These are phyloP conservation scores for Pangasianodon gigas DNA, from an alignment of 2,113 vertebrate genomes.

Conservation along the genomic window DNA sequence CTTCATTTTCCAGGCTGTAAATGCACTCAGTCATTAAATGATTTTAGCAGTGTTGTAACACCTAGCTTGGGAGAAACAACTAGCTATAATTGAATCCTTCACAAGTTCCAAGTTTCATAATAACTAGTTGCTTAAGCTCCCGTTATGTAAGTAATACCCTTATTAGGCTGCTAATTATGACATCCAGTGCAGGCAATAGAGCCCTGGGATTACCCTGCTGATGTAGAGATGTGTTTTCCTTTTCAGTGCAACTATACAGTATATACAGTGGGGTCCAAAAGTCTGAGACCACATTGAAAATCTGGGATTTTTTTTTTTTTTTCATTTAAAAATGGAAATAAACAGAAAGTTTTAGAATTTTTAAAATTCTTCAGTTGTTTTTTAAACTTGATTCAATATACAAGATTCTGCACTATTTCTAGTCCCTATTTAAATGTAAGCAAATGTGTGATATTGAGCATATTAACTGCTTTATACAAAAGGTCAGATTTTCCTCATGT, in stretches of 20 bases:
- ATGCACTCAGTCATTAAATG: slow-evolving; percentile 45
- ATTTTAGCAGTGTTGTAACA: slow-evolving; percentile 18
- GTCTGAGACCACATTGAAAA: neutral
- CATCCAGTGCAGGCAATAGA: slow-evolving; percentile 36
- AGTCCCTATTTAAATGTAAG: neutral
- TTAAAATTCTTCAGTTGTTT: no score
- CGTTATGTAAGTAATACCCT: slow-evolving; percentile 44
- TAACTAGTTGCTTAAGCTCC: slow-evolving; percentile 41
- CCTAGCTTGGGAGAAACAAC: slow-evolving; percentile 13
- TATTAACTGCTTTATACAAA: neutral
- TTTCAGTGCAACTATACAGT: neutral
- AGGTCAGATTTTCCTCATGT: neutral
- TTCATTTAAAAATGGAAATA: neutral
- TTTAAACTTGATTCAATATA: no score
- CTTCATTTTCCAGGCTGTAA: slow-evolving; percentile 31
- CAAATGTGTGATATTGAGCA: neutral
- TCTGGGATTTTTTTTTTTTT: neutral
- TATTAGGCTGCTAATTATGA: slow-evolving; percentile 52
- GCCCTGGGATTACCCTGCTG: slow-evolving; percentile 44
- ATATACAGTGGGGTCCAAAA: neutral
- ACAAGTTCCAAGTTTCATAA: slow-evolving; percentile 40
- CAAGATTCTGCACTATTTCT: neutral
- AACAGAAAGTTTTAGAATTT: neutral
- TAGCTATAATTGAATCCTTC: slow-evolving; percentile 16
- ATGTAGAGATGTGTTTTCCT: slow-evolving; percentile 13